Evolutionary conservation across 2,888 invertebrate genomes (phyloP), one percentile per base, ranked within the genome.

Genomic region (Dastarcus helophoroides): DNA sequence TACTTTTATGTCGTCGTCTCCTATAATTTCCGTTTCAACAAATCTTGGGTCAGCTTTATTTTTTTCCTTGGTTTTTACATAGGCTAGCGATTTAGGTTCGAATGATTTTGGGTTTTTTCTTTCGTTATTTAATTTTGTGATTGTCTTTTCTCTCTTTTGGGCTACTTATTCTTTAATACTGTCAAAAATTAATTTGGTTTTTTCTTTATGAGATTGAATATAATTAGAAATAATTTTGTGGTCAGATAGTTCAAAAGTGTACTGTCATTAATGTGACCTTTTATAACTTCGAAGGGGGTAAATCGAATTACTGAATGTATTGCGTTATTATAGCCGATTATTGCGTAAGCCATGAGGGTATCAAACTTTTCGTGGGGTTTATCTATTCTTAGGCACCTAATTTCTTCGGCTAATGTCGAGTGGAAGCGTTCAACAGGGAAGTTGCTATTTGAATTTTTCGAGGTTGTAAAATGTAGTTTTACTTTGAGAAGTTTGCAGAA

Each of bases 301-400:
- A 30, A 31, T 22, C 26, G 26, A 7, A 32, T 40, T 4, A 23
- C 24, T 7, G 32, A 27, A 24, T 40, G 40, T 7, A 35, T 28
- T 5, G 36, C 22, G 26, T 27, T 37, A 23, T 39, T 40, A 25
- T 40, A 39, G 6, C 35, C 28, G 14, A 37, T 14, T 11, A 40
- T 24, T 14, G 35, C 24, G 13, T 37, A 32, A 19, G 22, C 29
- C 17, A 37, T 37, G 21, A 32, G n/a, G 10, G 28, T 17, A n/a
- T 29, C 24, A 14, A 28, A 7, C 7, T 9, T 17, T n/a, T n/a
- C n/a, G n/a, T n/a, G n/a, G n/a, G 22, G 21, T 21, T 33, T 15
- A 15, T 24, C 16, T 6, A 33, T 3, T 14, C 12, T 33, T 13
- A 33, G 17, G n/a, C 16, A 22, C n/a, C 32, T n/a, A 14, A 33